These are phyloP conservation scores for Podilymbus podiceps DNA, from an alignment of 2,113 vertebrate species.

Conservation along the genomic window DNA sequence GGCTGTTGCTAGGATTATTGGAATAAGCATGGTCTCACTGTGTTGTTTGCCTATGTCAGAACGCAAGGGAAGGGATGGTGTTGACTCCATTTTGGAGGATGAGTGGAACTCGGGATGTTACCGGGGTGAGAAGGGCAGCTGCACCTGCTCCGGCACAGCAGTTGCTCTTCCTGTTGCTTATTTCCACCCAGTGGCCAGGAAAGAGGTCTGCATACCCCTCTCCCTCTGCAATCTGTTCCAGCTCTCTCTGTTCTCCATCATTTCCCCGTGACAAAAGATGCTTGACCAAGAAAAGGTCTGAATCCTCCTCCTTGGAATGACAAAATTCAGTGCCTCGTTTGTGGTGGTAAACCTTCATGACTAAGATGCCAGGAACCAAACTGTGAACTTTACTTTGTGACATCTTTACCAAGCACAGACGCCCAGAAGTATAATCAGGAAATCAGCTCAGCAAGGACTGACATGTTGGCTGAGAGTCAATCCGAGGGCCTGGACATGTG, in stretches of 20 bases:
- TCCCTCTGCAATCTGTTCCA: not conserved
- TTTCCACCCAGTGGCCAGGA: not conserved
- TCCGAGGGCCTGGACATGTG: not conserved
- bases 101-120: not conserved
- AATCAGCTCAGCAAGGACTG: not conserved
- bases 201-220: not conserved
- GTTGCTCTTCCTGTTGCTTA: not conserved
- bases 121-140: not conserved
- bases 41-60: not conserved
- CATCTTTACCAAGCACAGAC: not conserved
- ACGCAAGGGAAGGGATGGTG: not conserved
- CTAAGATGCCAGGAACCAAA: not conserved
- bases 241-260: not conserved
- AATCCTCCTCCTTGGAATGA: not conserved
- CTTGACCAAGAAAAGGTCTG: not conserved
- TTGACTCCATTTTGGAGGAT: not conserved
- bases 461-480: not conserved
- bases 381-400: not conserved
- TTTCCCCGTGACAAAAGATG: not conserved
- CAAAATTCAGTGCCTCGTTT: not conserved
- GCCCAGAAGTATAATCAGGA: not conserved
- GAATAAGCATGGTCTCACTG: not conserved
- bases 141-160: not conserved
- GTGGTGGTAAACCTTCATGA: not conserved
- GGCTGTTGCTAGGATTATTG: not conserved